These are phyloP conservation scores for Platysteira castanea DNA, from an alignment of 2,113 vertebrate genomes.

Conservation along the genomic window DNA sequence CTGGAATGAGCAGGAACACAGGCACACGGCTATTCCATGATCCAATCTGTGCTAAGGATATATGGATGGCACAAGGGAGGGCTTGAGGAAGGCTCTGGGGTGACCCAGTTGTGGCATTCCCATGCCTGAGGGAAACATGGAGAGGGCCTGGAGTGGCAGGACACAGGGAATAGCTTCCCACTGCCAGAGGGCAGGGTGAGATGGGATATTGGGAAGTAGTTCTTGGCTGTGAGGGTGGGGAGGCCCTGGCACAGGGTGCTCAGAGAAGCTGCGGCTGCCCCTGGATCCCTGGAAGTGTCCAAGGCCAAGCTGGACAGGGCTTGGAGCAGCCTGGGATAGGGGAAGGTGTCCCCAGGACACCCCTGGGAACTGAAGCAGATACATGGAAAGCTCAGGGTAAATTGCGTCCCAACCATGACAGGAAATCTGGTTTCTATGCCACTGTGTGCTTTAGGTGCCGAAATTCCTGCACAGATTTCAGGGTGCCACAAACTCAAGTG, in stretches of 20 bases:
- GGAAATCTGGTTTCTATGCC: background rate
- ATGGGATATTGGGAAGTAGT: background rate
- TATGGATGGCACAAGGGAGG: background rate
- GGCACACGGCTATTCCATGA: background rate
- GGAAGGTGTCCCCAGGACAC: background rate
- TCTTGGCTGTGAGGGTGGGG: rapidly evolving
- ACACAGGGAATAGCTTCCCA: background rate
- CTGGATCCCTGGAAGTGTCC: background rate
- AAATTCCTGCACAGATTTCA: background rate
- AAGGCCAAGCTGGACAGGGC: rapidly evolving
- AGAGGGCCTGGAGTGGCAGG: background rate
- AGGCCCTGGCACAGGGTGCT: background rate
- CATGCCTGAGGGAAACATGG: background rate
- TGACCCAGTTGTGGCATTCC: rapidly evolving
- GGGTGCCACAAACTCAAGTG: background rate
- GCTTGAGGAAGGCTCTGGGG: background rate
- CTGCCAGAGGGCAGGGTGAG: background rate
- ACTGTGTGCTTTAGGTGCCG: background rate
- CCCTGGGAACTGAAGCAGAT: background rate
- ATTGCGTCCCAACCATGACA: background rate
- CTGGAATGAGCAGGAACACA: background rate
- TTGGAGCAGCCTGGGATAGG: background rate
- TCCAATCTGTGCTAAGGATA: rapidly evolving
- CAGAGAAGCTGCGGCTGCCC: background rate
- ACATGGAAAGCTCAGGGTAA: background rate